phyloP scores from a whole-genome alignment of 2,888 invertebrate genomes.

The Uropetala carovei region DNA sequence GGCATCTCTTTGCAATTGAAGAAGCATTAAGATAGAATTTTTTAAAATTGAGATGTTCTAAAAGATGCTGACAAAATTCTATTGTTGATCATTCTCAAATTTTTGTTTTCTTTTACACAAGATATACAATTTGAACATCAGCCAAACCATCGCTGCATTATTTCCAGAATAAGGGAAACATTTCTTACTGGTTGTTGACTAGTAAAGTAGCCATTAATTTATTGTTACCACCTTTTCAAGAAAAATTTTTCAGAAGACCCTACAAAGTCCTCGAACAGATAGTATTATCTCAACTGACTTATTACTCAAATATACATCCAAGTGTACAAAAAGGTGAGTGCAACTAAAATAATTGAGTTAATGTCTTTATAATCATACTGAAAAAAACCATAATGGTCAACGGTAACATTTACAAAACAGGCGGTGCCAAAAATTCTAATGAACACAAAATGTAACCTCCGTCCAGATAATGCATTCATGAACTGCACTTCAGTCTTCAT shows the following conservation, averaged over 20 bases:
- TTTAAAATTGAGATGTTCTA: not conserved
- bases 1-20: not conserved
- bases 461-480: not conserved
- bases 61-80: no score
- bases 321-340: not conserved
- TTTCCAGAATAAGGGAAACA: not conserved
- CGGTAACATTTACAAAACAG: not conserved
- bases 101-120: no score
- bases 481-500: not conserved
- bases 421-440: not conserved
- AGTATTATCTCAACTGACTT: not conserved
- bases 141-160: not conserved
- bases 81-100: no score
- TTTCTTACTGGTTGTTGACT: not conserved
- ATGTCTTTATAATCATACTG: conserved; percentile 29
- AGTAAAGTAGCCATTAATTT: not conserved
- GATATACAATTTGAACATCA: not conserved
- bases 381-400: not conserved
- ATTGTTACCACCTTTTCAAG: not conserved
- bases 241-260: not conserved
- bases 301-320: not conserved
- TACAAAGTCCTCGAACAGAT: not conserved
- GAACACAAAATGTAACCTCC: conserved; percentile 19
- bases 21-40: not conserved
- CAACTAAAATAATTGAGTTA: conserved; percentile 2